Evolutionary conservation across 1,140 invertebrate genomes (phyloP), one percentile per base, ranked within the genome.

Genomic region (Bradysia coprophila): DNA sequence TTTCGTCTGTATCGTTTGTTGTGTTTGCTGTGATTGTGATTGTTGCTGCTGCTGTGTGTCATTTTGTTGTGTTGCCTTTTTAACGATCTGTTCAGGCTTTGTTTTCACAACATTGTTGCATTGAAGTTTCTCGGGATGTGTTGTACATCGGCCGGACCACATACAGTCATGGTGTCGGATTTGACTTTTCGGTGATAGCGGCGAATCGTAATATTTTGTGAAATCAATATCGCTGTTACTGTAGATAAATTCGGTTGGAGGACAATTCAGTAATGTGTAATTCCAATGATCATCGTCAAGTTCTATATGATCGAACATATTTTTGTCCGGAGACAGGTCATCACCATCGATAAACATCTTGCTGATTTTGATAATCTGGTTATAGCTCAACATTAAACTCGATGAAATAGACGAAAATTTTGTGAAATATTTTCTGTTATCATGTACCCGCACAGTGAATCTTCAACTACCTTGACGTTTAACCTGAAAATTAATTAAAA

Each of bases 151-250:
- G 0, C 73, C 74, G 0, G 71, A 69, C 75, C 74, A 78, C 75
- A 77, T 77, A 52, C 73, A 76, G 50, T 77, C 75, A 60, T 77
- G 69, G 46, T 70, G 68, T 15, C 64, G 49, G 5, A 71, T 61
- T 51, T 65, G 21, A 4, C 21, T 21, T 13, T 16, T 10, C 10
- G 38, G 38, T 22, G 38, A 39, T 13, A 39, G 11, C 16, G 38
- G 21, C 23, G 6, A 15, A 36, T 23, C 38, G 21, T 36, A 9
- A 4, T 11, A 38, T 38, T 2, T 38, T 11, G 11, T 20, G 3
- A 38, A 19, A 38, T 18, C 36, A 5, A 18, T 11, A 38, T 38
- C 36, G 36, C n/a, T 20, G 11, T 19, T 9, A 18, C 18, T 18
- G 2, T 8, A 20, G n/a, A 5, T 4, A 18, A 38, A 38, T 18